These are phyloP conservation scores for Apocheima hispidaria DNA, from an alignment of 2,888 invertebrate genomes.

Conservation along the genomic window DNA sequence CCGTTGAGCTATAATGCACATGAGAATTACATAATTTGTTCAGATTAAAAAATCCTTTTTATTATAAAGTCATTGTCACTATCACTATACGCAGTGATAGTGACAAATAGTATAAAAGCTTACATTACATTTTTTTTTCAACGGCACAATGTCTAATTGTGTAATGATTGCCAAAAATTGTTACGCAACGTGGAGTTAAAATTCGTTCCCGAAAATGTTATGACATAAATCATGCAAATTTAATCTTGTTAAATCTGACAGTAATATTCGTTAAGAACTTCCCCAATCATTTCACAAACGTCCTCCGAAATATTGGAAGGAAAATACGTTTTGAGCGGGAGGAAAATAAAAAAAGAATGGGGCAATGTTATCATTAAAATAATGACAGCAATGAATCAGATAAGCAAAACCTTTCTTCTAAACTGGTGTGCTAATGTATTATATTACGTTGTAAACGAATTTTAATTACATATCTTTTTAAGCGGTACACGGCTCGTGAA, in stretches of 20 bases:
- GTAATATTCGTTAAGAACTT: constrained; percentile 61
- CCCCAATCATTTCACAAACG: constrained; percentile 69
- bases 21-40: no score
- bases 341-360: constrained; percentile 55
- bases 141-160: no score
- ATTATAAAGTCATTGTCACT: no score
- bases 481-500: constrained; percentile 18
- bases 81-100: no score
- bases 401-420: constrained; percentile 63
- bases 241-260: constrained; percentile 50
- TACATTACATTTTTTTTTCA: no score
- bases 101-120: no score
- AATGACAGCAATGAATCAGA: constrained; percentile 71
- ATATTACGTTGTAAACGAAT: constrained; percentile 49
- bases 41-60: no score
- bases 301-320: constrained; percentile 63
- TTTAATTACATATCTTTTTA: constrained; percentile 32
- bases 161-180: neutral
- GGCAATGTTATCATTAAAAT: constrained; percentile 69
- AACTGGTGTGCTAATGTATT: constrained; percentile 62
- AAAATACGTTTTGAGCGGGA: constrained; percentile 64
- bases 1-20: no score
- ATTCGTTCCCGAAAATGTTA: constrained; percentile 14
- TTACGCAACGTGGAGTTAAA: neutral
- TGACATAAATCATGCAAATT: constrained; percentile 46